These are phyloP conservation scores for Valencia hispanica DNA, from an alignment of 2,797 vertebrate species.

Conservation along the genomic window DNA sequence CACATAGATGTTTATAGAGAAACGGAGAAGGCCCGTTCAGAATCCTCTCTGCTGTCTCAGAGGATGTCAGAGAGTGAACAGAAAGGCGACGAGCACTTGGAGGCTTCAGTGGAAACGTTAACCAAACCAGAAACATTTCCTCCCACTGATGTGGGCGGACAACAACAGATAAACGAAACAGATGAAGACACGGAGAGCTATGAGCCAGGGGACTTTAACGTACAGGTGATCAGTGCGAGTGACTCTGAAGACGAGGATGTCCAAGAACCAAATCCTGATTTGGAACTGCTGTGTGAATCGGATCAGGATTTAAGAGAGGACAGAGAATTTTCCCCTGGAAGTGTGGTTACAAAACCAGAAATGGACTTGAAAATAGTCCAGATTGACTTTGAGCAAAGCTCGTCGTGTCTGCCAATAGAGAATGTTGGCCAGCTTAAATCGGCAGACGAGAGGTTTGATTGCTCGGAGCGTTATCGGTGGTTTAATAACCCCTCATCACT, in stretches of 20 bases:
- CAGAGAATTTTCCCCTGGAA: conserved; percentile 13
- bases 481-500: conserved; percentile 77
- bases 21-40: conserved; percentile 48
- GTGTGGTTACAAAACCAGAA: conserved; percentile 57
- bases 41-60: conserved; percentile 23
- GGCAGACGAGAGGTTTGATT: conserved; percentile 63
- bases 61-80: conserved; percentile 28
- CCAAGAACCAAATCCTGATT: conserved; percentile 72
- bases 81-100: conserved; percentile 28
- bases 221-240: conserved; percentile 78
- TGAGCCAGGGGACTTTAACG: conserved; percentile 72
- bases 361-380: conserved; percentile 81
- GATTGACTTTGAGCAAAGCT: conserved; percentile 71
- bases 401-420: conserved; percentile 17
- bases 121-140: conserved; percentile 30
- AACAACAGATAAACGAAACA: conserved; percentile 23
- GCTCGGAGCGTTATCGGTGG: conserved; percentile 78
- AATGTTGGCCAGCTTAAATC: conserved; percentile 18
- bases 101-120: conserved; percentile 5
- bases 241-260: conserved; percentile 70
- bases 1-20: conserved; percentile 76
- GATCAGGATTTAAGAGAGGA: conserved; percentile 75
- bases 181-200: conserved; percentile 68
- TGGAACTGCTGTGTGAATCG: conserved; percentile 79
- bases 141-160: conserved; percentile 26